phyloP scores from a whole-genome alignment of 2,113 vertebrate genomes.

The Ptyas mucosa region DNA sequence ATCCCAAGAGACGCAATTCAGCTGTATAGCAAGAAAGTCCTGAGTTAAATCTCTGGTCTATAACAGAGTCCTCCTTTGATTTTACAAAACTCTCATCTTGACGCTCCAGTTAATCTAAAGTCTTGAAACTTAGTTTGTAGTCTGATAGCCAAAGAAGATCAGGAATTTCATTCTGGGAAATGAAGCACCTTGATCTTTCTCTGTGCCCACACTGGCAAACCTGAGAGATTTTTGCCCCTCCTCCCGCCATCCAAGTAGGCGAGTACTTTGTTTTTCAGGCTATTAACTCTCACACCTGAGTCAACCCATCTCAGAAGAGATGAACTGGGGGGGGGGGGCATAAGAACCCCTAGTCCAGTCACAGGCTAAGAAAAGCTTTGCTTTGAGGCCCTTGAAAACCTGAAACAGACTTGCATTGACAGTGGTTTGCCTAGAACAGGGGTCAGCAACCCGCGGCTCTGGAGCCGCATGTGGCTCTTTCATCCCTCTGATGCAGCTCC shows the following conservation, averaged over 20 bases:
- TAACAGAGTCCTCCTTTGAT: neutral
- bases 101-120: neutral
- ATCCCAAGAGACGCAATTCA: neutral
- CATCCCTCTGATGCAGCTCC: too few relatives aligned
- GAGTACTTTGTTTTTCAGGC: too few relatives aligned
- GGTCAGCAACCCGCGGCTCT: too few relatives aligned
- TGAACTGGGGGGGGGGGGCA: neutral
- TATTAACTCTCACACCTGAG: neutral
- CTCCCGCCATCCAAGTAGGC: neutral
- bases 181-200: neutral
- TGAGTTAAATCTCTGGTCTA: neutral
- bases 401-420: neutral
- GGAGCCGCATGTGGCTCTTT: too few relatives aligned
- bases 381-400: neutral
- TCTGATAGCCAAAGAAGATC: neutral
- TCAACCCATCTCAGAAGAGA: neutral
- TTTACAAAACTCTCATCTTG: neutral
- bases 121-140: neutral
- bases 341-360: neutral
- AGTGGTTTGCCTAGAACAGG: neutral
- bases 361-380: neutral
- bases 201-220: neutral
- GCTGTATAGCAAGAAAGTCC: neutral
- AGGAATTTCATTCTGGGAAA: neutral
- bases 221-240: neutral